These are phyloP conservation scores for Synchiropus splendidus DNA, from an alignment of 2,113 vertebrate species.

Conservation along the genomic window DNA sequence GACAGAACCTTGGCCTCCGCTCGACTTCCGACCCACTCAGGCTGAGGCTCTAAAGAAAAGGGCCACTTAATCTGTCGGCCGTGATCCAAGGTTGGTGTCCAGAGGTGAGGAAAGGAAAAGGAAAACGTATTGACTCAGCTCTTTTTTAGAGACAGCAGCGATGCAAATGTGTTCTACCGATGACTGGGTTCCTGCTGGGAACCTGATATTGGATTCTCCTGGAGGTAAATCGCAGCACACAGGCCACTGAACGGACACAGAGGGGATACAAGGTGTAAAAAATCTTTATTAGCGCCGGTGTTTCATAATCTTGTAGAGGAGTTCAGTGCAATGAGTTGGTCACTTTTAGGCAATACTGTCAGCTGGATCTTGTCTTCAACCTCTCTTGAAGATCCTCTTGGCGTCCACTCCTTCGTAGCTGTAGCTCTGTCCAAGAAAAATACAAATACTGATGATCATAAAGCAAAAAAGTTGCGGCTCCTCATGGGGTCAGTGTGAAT, in stretches of 20 bases:
- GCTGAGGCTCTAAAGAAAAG: too few species aligned
- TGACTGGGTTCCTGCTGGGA: too few species aligned
- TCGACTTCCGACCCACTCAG: too few species aligned
- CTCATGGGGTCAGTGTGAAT: too few species aligned
- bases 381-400: conserved; percentile 85
- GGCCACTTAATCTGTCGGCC: conserved; percentile 75
- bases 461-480: not conserved
- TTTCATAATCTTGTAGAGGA: too few species aligned
- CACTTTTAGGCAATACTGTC: conserved; percentile 24
- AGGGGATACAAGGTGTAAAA: conserved; percentile 38
- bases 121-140: too few species aligned
- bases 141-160: not conserved
- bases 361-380: conserved; percentile 6
- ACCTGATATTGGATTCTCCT: too few species aligned
- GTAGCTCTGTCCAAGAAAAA: conserved; percentile 68
- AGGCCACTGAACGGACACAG: too few species aligned
- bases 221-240: too few species aligned
- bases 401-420: conserved; percentile 84
- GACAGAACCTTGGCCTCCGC: too few species aligned
- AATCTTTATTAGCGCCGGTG: not conserved
- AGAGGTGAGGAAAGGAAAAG: too few species aligned
- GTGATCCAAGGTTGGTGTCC: not conserved
- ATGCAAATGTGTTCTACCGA: too few species aligned
- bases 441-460: not conserved
- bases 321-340: not conserved